Evolutionary conservation across 1,140 invertebrate genomes (phyloP).

Genomic region (Campoletis sonorensis): DNA sequence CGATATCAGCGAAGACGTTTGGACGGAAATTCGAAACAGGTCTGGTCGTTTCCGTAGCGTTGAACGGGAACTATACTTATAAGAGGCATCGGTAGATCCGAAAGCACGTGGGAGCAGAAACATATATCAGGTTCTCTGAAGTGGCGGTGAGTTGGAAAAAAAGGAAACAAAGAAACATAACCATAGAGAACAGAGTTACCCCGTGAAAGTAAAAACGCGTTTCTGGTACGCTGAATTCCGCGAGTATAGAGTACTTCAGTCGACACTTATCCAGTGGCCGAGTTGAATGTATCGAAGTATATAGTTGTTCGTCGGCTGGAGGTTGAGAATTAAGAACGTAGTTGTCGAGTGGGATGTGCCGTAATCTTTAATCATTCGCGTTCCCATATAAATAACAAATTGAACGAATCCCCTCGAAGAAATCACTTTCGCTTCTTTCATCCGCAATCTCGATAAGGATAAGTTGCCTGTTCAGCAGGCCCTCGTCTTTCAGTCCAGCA

Average conservation of each 20-base stretch:
- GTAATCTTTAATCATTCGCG: conserved; percentile 1
- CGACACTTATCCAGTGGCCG: neutral
- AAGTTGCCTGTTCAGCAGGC: neutral
- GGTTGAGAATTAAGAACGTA: neutral
- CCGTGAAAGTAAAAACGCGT: conserved; percentile 6
- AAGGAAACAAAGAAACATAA: neutral
- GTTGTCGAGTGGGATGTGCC: neutral
- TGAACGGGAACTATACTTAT: neutral
- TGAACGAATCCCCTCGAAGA: neutral
- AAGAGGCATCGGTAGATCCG: neutral
- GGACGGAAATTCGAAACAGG: neutral
- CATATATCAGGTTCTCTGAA: neutral
- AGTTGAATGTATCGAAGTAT: neutral
- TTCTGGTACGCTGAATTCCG: neutral
- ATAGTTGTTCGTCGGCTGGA: neutral
- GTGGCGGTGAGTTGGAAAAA: neutral
- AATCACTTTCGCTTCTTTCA: conserved; percentile 11
- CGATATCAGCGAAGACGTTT: neutral
- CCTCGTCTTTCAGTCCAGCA: neutral
- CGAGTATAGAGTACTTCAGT: neutral
- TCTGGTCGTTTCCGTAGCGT: neutral
- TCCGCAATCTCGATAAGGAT: conserved; percentile 16
- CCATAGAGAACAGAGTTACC: neutral
- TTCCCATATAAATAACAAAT: neutral
- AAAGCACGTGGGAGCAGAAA: conserved; percentile 2